A percentile compares a stretch with the other conserved stretches of the same genome.
Evolutionary conservation across 2,888 invertebrate species (phyloP).

Genomic region (Spialia ferax): DNA sequence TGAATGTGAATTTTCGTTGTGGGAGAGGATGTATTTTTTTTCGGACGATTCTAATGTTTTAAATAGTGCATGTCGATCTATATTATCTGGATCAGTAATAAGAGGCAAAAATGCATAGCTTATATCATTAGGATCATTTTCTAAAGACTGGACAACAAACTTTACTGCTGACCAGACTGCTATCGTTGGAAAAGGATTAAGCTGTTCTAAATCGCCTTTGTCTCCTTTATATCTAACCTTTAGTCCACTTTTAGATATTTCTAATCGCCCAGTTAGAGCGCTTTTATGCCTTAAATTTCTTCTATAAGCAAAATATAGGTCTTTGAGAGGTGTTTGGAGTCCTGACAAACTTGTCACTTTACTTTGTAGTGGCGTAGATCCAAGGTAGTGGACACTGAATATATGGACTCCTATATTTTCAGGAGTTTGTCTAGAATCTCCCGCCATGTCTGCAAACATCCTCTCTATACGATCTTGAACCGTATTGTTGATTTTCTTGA

Average conservation of each 20-base stretch:
- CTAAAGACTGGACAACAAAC: constrained; percentile 90
- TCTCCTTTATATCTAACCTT: constrained; percentile 90
- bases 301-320: constrained; percentile 90
- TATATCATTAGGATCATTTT: constrained; percentile 82
- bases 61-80: constrained; percentile 91
- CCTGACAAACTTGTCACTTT: constrained; percentile 94
- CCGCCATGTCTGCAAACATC: constrained; percentile 92
- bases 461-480: constrained; percentile 95
- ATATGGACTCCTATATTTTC: constrained; percentile 86
- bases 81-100: constrained; percentile 93
- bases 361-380: constrained; percentile 91
- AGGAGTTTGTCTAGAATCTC: constrained; percentile 78
- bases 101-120: constrained; percentile 94
- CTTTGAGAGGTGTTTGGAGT: constrained; percentile 92
- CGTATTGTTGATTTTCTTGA: constrained; percentile 85
- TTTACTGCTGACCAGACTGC: constrained; percentile 98
- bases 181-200: constrained; percentile 96
- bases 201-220: constrained; percentile 87
- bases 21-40: constrained; percentile 85
- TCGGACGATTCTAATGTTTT: constrained; percentile 82
- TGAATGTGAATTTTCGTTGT: constrained; percentile 90
- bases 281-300: constrained; percentile 83
- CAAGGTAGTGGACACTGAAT: constrained; percentile 93
- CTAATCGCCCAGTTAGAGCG: constrained; percentile 86
- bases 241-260: constrained; percentile 90